These are phyloP conservation scores for Sarcophaga rosellei DNA, from an alignment of 2,888 invertebrate species.

Conservation along the genomic window DNA sequence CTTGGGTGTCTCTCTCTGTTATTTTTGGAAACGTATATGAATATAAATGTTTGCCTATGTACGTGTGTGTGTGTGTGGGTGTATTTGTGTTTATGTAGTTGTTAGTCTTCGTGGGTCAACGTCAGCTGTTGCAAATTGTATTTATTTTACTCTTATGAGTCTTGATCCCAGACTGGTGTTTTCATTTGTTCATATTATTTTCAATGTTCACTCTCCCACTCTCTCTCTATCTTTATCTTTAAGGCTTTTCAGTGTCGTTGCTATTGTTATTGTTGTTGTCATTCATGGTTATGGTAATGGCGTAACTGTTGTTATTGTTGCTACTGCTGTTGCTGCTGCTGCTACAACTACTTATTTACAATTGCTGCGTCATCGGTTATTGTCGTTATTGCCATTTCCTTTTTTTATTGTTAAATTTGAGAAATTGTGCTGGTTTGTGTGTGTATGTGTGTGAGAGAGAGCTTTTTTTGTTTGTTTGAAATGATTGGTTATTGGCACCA, in stretches of 20 bases:
- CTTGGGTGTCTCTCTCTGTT: neutral
- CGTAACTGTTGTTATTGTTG: constrained; percentile 39
- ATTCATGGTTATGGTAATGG: neutral
- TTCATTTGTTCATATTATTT: constrained; percentile 55
- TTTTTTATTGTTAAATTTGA: constrained; percentile 17
- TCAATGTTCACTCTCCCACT: constrained; percentile 2
- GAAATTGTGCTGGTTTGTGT: neutral
- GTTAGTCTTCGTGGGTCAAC: constrained; percentile 69
- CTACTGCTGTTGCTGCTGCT: constrained; percentile 49
- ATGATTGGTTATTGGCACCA: constrained; percentile 67
- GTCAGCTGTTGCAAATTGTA: constrained; percentile 72
- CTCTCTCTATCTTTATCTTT: neutral
- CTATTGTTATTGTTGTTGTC: neutral
- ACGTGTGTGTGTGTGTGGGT: neutral
- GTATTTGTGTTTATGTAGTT: neutral
- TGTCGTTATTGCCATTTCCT: constrained; percentile 55
- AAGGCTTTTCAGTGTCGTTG: neutral
- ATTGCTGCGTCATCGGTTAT: constrained; percentile 66
- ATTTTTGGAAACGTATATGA: neutral
- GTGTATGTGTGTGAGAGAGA: constrained; percentile 5
- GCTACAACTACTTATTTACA: constrained; percentile 59
- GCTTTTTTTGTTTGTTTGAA: constrained; percentile 28
- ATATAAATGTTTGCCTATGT: neutral
- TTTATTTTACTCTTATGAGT: constrained; percentile 65
- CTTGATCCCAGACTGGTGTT: constrained; percentile 61